A percentile compares a stretch with the other conserved stretches of the same genome.
Evolutionary conservation across 2,797 vertebrate genomes (phyloP).

Genomic region (Etheostoma nigrum): DNA sequence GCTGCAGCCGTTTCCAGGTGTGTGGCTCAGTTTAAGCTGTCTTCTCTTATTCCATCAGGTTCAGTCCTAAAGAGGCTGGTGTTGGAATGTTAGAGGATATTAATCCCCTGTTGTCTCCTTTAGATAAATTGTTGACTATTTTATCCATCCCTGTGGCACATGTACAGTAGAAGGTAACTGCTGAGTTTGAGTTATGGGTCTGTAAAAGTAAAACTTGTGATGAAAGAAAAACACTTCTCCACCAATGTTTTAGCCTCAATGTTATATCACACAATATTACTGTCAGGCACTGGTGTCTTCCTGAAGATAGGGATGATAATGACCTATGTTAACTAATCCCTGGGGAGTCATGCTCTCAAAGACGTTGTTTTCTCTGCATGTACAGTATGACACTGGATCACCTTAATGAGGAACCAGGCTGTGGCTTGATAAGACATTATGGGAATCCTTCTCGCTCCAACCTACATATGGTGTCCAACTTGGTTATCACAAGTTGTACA

Average conservation of each 20-base stretch:
- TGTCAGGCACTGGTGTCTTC: constrained; percentile 50
- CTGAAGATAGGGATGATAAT: constrained; percentile 53
- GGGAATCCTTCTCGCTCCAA: constrained; percentile 19
- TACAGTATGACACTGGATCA: constrained; percentile 53
- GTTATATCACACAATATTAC: constrained; percentile 52
- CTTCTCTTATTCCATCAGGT: constrained; percentile 63
- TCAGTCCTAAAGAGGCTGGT: constrained; percentile 33
- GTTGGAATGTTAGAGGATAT: constrained; percentile 50
- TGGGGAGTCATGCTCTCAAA: constrained; percentile 54
- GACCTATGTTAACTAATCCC: constrained; percentile 63
- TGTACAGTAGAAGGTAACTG: constrained; percentile 4
- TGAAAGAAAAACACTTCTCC: constrained; percentile 43
- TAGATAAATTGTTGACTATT: constrained; percentile 43
- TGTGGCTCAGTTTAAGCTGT: constrained; percentile 67
- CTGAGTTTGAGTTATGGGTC: constrained; percentile 19
- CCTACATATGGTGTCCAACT: constrained; percentile 36
- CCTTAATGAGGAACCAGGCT: constrained; percentile 57
- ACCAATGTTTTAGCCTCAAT: constrained; percentile 21
- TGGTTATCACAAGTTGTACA: constrained; percentile 47
- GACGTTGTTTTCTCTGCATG: constrained; percentile 52
- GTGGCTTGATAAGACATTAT: constrained; percentile 49
- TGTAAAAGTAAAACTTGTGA: constrained; percentile 30
- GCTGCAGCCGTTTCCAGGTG: constrained; percentile 73
- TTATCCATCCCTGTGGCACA: constrained; percentile 28
- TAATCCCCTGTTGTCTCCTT: constrained; percentile 44